Conservation (phyloP, 2,113 vertebrate species). For the Dicrurus megarhynchus region DNA sequence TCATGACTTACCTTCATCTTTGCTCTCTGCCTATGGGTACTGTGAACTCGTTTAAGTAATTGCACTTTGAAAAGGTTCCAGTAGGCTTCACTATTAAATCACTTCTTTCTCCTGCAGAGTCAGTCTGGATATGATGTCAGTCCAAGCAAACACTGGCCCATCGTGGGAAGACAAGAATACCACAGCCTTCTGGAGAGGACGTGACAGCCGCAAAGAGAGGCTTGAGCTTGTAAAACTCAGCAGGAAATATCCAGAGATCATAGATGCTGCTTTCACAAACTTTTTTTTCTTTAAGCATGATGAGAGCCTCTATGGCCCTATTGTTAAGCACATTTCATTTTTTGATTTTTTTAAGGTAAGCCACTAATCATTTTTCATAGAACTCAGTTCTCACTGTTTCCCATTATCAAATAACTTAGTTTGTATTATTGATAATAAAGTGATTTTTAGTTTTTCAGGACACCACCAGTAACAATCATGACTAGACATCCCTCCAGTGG, state of each 20-base stretch:
- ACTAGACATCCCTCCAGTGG: neutral
- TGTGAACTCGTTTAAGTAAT: neutral
- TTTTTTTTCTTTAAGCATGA: slow-evolving; percentile 98
- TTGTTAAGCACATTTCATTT: slow-evolving; percentile 97
- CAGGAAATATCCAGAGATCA: slow-evolving; percentile 81
- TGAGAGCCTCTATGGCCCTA: slow-evolving; percentile 91
- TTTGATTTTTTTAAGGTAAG: slow-evolving; percentile 98
- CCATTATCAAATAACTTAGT: neutral
- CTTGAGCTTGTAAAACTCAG: slow-evolving; percentile 93
- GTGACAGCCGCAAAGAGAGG: slow-evolving; percentile 93
- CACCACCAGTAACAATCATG: neutral
- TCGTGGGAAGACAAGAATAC: slow-evolving; percentile 86
- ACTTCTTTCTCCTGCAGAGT: slow-evolving; percentile 78
- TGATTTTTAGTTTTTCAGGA: neutral
- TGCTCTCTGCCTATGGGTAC: neutral
- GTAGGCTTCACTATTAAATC: neutral
- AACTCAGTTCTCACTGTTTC: neutral
- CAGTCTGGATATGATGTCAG: slow-evolving; percentile 97
- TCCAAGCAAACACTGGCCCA: slow-evolving; percentile 93
- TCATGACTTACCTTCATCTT: neutral
- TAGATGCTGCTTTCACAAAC: slow-evolving; percentile 97
- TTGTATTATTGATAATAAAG: neutral
- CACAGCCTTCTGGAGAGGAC: slow-evolving; percentile 93
- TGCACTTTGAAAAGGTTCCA: neutral
- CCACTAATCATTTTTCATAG: neutral